Evolutionary conservation across 30 jellyfish, hydroid and myxozoan genomes (phyloP).

Genomic region (Sanderia malayensis): DNA sequence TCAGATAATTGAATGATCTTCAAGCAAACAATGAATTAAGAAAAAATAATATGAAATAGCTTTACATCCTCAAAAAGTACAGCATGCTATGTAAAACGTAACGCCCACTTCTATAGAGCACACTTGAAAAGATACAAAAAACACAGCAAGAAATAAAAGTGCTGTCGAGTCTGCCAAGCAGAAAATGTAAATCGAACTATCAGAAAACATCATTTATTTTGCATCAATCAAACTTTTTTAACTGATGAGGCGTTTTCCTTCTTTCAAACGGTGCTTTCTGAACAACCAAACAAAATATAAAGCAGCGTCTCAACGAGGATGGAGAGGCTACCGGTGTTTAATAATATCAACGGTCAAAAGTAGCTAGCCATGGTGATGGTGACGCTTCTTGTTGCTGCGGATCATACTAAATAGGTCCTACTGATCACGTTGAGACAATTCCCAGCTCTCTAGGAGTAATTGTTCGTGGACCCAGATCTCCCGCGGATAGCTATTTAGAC

Average conservation of each 20-base stretch:
- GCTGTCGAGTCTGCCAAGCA: conserved; percentile 63
- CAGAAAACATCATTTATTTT: conserved; percentile 26
- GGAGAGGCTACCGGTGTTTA: too few relatives aligned
- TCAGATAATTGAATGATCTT: conserved; percentile 76
- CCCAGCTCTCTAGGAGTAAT: too few relatives aligned
- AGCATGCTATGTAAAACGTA: too few relatives aligned
- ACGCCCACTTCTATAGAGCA: too few relatives aligned
- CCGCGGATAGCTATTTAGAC: too few relatives aligned
- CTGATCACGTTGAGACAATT: too few relatives aligned
- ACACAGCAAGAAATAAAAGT: conserved; percentile 60
- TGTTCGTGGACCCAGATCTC: too few relatives aligned
- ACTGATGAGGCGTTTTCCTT: background rate
- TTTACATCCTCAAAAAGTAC: too few relatives aligned
- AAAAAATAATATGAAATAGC: background rate
- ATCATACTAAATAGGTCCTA: too few relatives aligned
- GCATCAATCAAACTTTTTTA: background rate
- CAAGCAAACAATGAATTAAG: background rate
- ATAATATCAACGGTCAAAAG: too few relatives aligned
- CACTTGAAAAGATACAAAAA: conserved; percentile 81
- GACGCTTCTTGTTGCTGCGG: background rate
- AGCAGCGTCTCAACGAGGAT: background rate
- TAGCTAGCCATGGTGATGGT: background rate
- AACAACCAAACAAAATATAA: background rate
- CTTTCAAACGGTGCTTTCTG: background rate
- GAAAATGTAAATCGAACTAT: conserved; percentile 40